Evolutionary conservation across 2,113 vertebrate genomes (phyloP), one percentile per base, ranked within the genome.

Genomic region (Pygoscelis antarcticus): DNA sequence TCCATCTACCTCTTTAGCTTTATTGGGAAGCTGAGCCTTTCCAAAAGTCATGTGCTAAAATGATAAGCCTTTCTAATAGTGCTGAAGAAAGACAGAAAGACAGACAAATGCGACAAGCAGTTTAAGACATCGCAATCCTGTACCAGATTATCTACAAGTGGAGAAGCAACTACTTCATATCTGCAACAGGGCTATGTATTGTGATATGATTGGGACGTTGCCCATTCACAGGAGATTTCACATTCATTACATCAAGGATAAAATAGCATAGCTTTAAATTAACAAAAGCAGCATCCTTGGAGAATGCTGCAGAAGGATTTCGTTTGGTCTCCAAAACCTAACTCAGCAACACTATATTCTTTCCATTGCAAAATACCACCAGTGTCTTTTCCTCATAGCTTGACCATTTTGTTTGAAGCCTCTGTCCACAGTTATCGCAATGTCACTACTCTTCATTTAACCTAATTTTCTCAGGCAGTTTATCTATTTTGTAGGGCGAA

Each of bases 91-190:
- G 29, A 32, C 27, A 80, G 54, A 80, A 42, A 65, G 36, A 9
- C 10, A 52, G 46, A 61, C 7, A 79, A 42, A 87, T 9, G 21
- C 26, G 61, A 5, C 26, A 38, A 25, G 18, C 6, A 47, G 5
- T n/a, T 74, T 42, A 58, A 64, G 51, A 7, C n/a, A 16, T 27
- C 0, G 0, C 30, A 58, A 17, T 36, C 51, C 14, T 7, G 10
- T 3, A 26, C 17, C 19, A 54, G 38, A 21, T 60, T 46, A 38
- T 54, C 74, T 68, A 10, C n/a, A 47, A 62, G 26, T 10, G 19
- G n/a, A 70, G 77, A 46, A 78, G n/a, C 9, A 74, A 10, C 49
- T 7, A 10, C 15, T 38, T 26, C 38, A 4, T n/a, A 19, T 47
- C 72, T 81, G 46, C 55, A 70, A 25, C 26, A 84, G 29, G 47